Evolutionary conservation across 1,140 invertebrate species (phyloP), one percentile per base, ranked within the genome.

Genomic region (Lepidurus packardi): DNA sequence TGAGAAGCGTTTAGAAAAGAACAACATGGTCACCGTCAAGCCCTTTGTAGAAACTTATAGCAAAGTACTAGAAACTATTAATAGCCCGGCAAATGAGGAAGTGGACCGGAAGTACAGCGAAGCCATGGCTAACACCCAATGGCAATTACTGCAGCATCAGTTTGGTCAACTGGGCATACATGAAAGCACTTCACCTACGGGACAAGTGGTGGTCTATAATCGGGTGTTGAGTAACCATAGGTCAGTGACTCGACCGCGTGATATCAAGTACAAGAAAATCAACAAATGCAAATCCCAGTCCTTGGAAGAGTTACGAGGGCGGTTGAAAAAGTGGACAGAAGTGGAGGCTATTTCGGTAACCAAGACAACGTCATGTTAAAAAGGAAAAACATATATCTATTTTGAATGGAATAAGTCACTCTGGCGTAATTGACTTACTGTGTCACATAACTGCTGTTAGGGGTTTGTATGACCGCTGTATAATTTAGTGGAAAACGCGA

Each of bases 261-360:
- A 95, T 83, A 92, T 94, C 7, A 94, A 94, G 85, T 94, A 94
- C 86, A 94, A 94, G 83, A 89, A 93, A 81, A 94, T 94, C 84
- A 94, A 94, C 83, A 94, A 94, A 83, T 93, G 93, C 5, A 94
- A 94, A 84, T 94, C 93, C 41, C 94, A 94, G 86, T 94, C 92
- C 82, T 85, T 95, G 74, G 93, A 95, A 82, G 93, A 95, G 82
- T 83, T 95, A 73, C 85, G 93, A 7, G 93, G 93, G 0, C 88
- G 92, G 79, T 85, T 95, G 82, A 92, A 91, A 87, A 93, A 92
- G 83, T 93, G 92, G 89, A 92, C 93, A 1, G 92, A 93, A 65
- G 53, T 65, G 53, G 53, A 65, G 53, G 53, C 53, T 65, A 65
- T 65, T 3, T 65, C 53, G 21, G 53, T 65, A 65, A 65, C 53